A percentile compares a stretch with the other conserved stretches of the same genome.
These are phyloP conservation scores for Timema cristinae DNA, from an alignment of 2,888 invertebrate species.

Conservation along the genomic window DNA sequence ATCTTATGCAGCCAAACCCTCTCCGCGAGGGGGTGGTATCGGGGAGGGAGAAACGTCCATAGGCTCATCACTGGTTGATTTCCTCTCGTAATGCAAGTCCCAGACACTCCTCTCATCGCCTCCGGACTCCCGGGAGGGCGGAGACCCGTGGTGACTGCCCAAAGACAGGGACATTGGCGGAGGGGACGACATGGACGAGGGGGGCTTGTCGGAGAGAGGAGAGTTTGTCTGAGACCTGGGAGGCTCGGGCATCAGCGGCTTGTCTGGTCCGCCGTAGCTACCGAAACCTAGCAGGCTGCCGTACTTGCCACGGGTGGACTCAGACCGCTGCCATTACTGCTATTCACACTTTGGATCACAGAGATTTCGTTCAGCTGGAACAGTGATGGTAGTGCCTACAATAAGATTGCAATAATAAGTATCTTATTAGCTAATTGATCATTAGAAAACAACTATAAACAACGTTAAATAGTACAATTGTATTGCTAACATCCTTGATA, in stretches of 20 bases:
- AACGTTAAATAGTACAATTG: no score
- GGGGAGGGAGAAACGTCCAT: constrained; percentile 33
- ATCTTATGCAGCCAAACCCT: constrained; percentile 65
- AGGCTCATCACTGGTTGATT: constrained; percentile 43
- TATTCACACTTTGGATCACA: constrained; percentile 61
- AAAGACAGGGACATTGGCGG: constrained; percentile 42
- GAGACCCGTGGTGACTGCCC: constrained; percentile 48
- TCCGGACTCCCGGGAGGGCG: constrained; percentile 19
- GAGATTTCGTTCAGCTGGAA: constrained; percentile 76
- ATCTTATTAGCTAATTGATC: no score
- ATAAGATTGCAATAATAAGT: no score
- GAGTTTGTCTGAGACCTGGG: constrained; percentile 43
- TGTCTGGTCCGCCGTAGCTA: constrained; percentile 51
- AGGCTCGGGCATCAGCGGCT: constrained; percentile 48
- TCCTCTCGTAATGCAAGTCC: constrained; percentile 56
- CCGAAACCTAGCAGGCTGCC: constrained; percentile 74
- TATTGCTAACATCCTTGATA: no score
- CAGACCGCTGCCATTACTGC: constrained; percentile 57
- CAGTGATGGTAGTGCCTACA: no score
- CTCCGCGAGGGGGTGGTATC: constrained; percentile 55
- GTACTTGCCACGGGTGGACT: constrained; percentile 53
- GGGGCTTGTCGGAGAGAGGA: constrained; percentile 51
- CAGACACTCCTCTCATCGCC: constrained; percentile 45
- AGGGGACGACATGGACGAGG: constrained; percentile 29
- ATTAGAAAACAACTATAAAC: no score